Percentiles rank a stretch among this genome's conserved stretches.
phyloP scores from a whole-genome alignment of 2,888 invertebrate species.

The Hirtodrosophila duncani region DNA sequence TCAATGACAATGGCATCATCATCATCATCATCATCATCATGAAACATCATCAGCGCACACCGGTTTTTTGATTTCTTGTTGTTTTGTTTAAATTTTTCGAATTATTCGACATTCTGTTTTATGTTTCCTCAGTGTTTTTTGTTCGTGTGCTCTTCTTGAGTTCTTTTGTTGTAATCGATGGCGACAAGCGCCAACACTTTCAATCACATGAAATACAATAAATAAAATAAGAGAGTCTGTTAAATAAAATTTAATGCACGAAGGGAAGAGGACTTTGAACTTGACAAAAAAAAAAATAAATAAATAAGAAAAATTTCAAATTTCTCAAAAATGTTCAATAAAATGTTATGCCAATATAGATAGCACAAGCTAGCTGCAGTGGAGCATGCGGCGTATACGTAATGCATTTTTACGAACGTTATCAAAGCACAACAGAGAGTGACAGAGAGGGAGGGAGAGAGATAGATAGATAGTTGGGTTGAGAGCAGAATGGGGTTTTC shows the following conservation, averaged over 20 bases:
- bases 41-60: conserved; percentile 22
- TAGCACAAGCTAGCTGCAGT: background rate
- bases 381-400: conserved; percentile 35
- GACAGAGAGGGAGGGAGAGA: background rate
- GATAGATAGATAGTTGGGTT: background rate
- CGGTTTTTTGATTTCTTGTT: conserved; percentile 42
- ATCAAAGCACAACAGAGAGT: background rate
- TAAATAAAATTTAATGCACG: conserved; percentile 2
- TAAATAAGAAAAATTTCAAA: conserved; percentile 1
- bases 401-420: too few species aligned
- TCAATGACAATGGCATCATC: conserved; percentile 19
- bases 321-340: too few species aligned
- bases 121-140: conserved; percentile 9
- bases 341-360: too few species aligned
- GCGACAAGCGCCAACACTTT: conserved; percentile 5
- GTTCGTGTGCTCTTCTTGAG: background rate
- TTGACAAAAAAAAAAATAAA: conserved; percentile 9
- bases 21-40: conserved; percentile 11
- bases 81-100: conserved; percentile 35
- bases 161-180: conserved; percentile 1
- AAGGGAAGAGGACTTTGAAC: conserved; percentile 25
- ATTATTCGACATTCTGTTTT: conserved; percentile 8
- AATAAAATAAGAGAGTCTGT: conserved; percentile 2
- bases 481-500: too few species aligned
- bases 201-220: conserved; percentile 17